Evolutionary conservation across 2,113 vertebrate species (phyloP).

Genomic region (Eonycteris spelaea): DNA sequence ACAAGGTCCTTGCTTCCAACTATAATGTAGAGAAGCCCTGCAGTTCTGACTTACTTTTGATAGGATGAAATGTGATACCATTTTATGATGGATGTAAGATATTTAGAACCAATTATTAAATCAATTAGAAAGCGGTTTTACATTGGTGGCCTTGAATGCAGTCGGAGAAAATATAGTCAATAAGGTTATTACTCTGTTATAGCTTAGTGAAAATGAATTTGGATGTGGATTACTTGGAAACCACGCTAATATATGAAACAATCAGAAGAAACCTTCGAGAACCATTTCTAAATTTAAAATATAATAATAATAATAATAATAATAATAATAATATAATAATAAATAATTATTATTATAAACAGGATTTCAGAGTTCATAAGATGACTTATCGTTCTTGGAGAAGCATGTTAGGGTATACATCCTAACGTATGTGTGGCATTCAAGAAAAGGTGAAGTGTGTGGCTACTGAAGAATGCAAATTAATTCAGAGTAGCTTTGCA

Average conservation of each 20-base stretch:
- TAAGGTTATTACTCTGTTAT: background rate
- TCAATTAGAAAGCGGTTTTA: background rate
- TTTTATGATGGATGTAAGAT: background rate
- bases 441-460: conserved; percentile 59
- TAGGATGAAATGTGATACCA: background rate
- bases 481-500: conserved; percentile 75
- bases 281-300: background rate
- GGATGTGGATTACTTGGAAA: background rate
- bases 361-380: background rate
- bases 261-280: background rate
- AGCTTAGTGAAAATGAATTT: background rate
- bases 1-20: background rate
- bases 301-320: background rate
- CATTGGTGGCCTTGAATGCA: background rate
- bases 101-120: background rate
- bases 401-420: background rate
- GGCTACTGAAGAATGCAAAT: conserved; percentile 76
- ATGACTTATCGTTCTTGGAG: background rate
- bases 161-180: background rate
- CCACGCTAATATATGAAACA: background rate
- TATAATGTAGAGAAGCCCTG: background rate
- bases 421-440: conserved; percentile 26
- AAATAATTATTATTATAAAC: background rate
- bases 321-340: background rate
- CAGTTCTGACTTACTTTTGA: background rate